Conservation (phyloP, 2,113 vertebrate species). For the Gadus chalcogrammus region DNA sequence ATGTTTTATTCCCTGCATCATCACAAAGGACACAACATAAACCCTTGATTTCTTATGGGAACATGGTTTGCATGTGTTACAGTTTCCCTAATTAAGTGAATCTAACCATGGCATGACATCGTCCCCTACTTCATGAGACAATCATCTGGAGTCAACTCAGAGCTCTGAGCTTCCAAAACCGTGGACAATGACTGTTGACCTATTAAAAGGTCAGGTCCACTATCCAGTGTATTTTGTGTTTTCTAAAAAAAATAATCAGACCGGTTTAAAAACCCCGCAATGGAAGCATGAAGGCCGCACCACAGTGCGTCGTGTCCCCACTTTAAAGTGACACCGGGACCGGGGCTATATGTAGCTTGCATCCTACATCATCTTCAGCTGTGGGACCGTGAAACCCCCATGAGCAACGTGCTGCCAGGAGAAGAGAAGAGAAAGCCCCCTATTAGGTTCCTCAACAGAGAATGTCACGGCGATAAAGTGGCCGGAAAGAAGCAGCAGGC, state of each 20-base stretch:
- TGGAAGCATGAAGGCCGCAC: slow-evolving; percentile 10
- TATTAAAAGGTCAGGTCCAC: neutral
- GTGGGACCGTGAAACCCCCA: slow-evolving; percentile 24
- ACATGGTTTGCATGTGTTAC: neutral
- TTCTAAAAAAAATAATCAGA: neutral
- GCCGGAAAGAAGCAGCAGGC: slow-evolving; percentile 9
- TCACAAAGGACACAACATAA: slow-evolving; percentile 38
- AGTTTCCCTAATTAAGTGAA: no score
- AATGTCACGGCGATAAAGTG: slow-evolving; percentile 38
- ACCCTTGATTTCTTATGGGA: slow-evolving; percentile 25
- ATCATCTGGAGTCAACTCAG: no score
- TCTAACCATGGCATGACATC: no score
- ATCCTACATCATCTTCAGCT: slow-evolving; percentile 27
- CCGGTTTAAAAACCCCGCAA: neutral
- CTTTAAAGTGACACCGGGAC: neutral
- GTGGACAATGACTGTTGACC: neutral
- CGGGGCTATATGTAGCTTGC: slow-evolving; percentile 23
- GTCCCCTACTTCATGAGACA: no score
- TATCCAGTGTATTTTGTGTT: neutral
- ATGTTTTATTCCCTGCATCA: slow-evolving; percentile 32
- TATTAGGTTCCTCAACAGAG: slow-evolving; percentile 39
- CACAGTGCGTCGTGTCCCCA: slow-evolving; percentile 5
- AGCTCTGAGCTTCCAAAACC: no score
- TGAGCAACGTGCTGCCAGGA: slow-evolving; percentile 18
- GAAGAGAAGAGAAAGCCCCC: slow-evolving; percentile 27